Conservation (phyloP, 2,797 vertebrate genomes). For the Otus scops region DNA sequence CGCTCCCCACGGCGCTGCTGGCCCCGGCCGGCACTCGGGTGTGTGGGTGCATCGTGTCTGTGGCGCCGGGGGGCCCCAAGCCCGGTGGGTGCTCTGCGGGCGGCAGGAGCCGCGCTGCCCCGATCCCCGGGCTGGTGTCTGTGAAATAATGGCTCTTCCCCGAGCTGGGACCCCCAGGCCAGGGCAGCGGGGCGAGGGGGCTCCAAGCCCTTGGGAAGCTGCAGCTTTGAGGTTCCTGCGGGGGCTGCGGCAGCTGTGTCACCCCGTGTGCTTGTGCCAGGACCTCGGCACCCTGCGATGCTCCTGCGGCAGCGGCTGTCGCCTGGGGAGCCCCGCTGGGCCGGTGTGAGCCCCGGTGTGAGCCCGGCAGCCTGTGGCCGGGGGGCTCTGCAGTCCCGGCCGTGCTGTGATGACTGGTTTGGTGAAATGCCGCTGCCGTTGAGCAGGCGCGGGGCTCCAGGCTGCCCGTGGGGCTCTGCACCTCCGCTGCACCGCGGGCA, state of each 20-base stretch:
- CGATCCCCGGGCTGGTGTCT: too few relatives aligned
- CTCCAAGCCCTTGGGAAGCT: background rate
- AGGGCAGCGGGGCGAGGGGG: background rate
- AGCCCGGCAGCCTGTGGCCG: background rate
- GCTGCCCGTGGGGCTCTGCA: background rate
- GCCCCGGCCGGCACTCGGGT: fast-evolving
- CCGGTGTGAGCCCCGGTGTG: background rate
- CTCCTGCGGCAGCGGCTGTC: too few relatives aligned
- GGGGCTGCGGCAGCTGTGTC: background rate
- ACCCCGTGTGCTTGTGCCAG: too few relatives aligned
- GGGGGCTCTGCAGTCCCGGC: background rate
- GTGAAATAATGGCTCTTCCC: background rate
- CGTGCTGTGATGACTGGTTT: fast-evolving
- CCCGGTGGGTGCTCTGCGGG: background rate
- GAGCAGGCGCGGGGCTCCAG: background rate
- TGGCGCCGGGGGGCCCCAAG: too few relatives aligned
- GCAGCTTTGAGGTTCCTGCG: background rate
- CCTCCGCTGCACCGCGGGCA: background rate
- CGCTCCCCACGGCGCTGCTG: fast-evolving
- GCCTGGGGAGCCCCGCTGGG: background rate
- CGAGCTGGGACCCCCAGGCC: background rate
- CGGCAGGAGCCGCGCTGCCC: background rate
- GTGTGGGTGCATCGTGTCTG: fast-evolving
- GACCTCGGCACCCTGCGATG: too few relatives aligned
- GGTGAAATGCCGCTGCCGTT: fast-evolving